Evolutionary conservation across 2,797 vertebrate species (phyloP).

Genomic region (Aldrovandia affinis): DNA sequence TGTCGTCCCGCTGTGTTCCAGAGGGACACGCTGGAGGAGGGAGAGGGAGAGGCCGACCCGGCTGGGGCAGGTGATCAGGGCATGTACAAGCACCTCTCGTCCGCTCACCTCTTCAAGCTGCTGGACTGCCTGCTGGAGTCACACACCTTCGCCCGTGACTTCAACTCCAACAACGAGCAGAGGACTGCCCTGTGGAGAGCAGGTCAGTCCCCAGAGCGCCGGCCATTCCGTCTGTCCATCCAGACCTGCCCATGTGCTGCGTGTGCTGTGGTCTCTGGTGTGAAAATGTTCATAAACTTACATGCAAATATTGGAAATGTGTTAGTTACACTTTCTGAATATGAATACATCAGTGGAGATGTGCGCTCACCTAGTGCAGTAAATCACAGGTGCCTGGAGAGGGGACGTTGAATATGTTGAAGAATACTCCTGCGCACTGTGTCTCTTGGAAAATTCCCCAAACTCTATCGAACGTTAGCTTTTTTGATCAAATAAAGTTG

Average conservation of each 20-base stretch:
- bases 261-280: too few species aligned
- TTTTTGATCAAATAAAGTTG: too few species aligned
- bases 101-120: constrained; percentile 92
- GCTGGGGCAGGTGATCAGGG: constrained; percentile 80
- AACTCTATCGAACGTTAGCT: too few species aligned
- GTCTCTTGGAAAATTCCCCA: too few species aligned
- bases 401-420: too few species aligned
- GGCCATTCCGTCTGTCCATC: not conserved
- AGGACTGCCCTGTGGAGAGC: constrained; percentile 94
- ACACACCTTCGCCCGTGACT: constrained; percentile 93
- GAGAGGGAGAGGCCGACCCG: constrained; percentile 71
- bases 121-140: constrained; percentile 95
- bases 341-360: too few species aligned
- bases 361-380: too few species aligned
- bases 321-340: not conserved
- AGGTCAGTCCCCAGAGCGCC: constrained; percentile 67
- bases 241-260: not conserved
- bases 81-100: constrained; percentile 91
- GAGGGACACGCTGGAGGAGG: constrained; percentile 84
- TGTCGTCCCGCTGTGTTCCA: constrained; percentile 56
- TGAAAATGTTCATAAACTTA: too few species aligned
- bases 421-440: too few species aligned
- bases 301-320: not conserved
- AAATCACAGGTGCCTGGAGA: too few species aligned
- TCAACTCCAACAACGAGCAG: constrained; percentile 97